A percentile compares a stretch with the other conserved stretches of the same genome.
Conservation (phyloP, 2,113 vertebrate species). For the Takifugu bimaculatus region DNA sequence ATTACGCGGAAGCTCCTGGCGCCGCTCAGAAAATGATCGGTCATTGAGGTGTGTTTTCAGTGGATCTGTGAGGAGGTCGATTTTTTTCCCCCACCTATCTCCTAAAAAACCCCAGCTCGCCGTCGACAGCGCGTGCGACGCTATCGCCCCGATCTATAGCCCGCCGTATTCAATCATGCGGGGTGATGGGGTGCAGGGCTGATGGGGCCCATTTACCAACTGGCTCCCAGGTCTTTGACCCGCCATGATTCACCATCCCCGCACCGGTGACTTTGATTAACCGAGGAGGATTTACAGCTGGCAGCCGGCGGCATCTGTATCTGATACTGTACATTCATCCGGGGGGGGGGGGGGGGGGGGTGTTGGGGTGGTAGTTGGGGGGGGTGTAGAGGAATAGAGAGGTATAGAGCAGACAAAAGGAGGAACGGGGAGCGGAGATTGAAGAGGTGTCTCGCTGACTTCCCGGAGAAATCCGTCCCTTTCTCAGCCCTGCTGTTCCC, state of each 20-base stretch:
- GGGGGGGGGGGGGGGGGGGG: constrained; percentile 2
- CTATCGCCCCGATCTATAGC: not conserved
- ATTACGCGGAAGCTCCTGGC: not conserved
- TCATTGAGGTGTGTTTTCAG: too few relatives aligned
- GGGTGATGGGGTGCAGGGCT: constrained; percentile 14
- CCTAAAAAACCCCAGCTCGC: not conserved
- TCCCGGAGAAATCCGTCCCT: constrained; percentile 31
- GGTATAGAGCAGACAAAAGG: constrained; percentile 3
- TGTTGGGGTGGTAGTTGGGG: not conserved
- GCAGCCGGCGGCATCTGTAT: constrained; percentile 19
- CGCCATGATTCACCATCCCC: constrained; percentile 32
- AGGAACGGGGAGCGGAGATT: constrained; percentile 13
- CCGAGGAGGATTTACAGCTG: constrained; percentile 36
- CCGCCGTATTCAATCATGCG: constrained; percentile 11
- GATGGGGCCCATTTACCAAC: constrained; percentile 33
- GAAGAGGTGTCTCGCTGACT: constrained; percentile 14
- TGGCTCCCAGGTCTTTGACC: constrained; percentile 38
- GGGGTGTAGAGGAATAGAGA: constrained; percentile 14
- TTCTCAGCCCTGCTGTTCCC: constrained; percentile 26
- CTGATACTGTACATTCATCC: constrained; percentile 1
- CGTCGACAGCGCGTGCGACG: not conserved
- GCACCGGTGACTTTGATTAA: constrained; percentile 54
- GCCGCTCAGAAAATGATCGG: not conserved
- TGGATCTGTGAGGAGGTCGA: too few relatives aligned
- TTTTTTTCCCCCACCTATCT: not conserved